Base-by-base conservation (phyloP, 2,797 vertebrate species). In the Triplophysa yarkandensis region DNA sequence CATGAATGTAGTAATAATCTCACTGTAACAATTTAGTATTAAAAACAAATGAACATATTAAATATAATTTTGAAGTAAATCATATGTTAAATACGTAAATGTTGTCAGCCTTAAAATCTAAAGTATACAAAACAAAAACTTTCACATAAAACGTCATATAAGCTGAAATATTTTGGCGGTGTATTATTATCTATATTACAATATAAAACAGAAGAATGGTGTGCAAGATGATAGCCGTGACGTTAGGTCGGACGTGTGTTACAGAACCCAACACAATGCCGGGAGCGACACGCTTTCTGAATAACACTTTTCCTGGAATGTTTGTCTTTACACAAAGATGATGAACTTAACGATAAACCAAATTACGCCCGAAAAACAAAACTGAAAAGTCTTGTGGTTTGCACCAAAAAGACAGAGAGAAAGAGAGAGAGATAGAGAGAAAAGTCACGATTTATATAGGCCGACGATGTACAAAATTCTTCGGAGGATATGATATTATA, bases 311-410 rank as follows among this genome's bases (percentile, higher is more conserved):
- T 82, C 58, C 32, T 76, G 75, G 73, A 82, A 74, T 82, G 78
- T 82, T 82, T 80, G 76, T 80, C 46, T 80, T 78, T 58, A 78
- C 76, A 68, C 75, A 80, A 83, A 74, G 70, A 64, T 11, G 64
- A 64, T 82, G 70, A 82, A 71, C 78, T 80, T 81, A 77, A 76
- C 64, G 80, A 82, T 77, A 76, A 80, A 75, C 66, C 69, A 78
- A 80, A 78, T 80, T 80, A 91, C 89, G 83, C 84, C 85, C 88
- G 90, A 94, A 94, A 95, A 95, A 92, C 93, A 95, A 95, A 95
- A 96, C 93, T 89, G 93, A 96, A 90, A 94, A 92, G 91, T 80
- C 89, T 89, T 96, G 94, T 94, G 95, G 95, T 90, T 95, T 92
- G 74, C 48, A 74, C 58, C 69, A 76, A 78, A 72, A 79, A n/a